Percentiles rank a stretch among this genome's conserved stretches.
These are phyloP conservation scores for Parambassis ranga DNA, from an alignment of 2,797 vertebrate species.

Conservation along the genomic window DNA sequence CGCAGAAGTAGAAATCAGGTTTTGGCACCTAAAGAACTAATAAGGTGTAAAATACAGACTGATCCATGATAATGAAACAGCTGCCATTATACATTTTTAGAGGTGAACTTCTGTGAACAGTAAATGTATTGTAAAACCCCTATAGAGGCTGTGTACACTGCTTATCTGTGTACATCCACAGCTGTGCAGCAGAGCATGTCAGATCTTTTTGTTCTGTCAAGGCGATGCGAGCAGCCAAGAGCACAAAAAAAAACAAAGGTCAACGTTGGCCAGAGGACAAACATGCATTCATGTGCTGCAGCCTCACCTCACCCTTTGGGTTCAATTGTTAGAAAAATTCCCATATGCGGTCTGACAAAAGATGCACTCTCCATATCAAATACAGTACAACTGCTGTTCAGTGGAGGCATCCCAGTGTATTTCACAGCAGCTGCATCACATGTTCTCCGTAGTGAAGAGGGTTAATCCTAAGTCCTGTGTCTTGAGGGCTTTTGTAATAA, in stretches of 20 bases:
- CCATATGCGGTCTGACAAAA: background rate
- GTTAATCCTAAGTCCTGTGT: slow-evolving; percentile 30
- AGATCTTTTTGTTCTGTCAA: background rate
- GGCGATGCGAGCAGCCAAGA: slow-evolving; percentile 8
- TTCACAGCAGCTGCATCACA: slow-evolving; percentile 9
- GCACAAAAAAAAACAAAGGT: slow-evolving; percentile 21
- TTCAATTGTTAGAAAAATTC: slow-evolving; percentile 8
- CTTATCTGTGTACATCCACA: background rate
- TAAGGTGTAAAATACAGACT: no score
- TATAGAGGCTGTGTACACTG: background rate
- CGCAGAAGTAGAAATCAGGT: no score
- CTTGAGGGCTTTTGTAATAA: slow-evolving; percentile 37
- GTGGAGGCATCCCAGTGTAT: background rate
- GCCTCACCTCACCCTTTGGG: slow-evolving; percentile 5
- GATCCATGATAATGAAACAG: no score
- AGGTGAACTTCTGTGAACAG: background rate
- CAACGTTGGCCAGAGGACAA: slow-evolving; percentile 19
- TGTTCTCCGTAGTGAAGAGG: slow-evolving; percentile 26
- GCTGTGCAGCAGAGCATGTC: background rate
- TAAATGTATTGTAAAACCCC: background rate
- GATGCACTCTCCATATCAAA: background rate
- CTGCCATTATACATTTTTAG: no score
- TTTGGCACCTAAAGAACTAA: no score
- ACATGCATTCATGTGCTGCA: background rate
- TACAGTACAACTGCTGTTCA: background rate